Conservation (phyloP, 2,797 vertebrate genomes). For the Takifugu rubripes region DNA sequence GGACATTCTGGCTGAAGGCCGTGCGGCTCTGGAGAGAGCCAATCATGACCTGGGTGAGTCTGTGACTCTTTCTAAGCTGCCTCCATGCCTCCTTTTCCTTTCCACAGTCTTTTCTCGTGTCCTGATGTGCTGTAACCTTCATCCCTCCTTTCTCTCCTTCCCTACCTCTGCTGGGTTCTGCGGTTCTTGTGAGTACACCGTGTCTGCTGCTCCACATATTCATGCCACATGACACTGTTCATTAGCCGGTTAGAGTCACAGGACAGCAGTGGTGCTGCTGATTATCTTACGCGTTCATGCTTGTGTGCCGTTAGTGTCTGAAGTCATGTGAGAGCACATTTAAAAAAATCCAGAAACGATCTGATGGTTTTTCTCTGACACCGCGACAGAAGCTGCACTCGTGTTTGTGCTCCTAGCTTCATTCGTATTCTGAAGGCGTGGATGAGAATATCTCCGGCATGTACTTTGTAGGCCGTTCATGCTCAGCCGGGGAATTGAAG, state of each 20-base stretch:
- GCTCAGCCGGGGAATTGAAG: slow-evolving; percentile 13
- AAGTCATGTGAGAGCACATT: slow-evolving; percentile 9
- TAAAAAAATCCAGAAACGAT: neutral
- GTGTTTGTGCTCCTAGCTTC: slow-evolving; percentile 15
- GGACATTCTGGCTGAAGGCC: slow-evolving; percentile 79
- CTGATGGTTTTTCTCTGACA: slow-evolving; percentile 4
- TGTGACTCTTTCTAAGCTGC: neutral
- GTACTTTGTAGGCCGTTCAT: slow-evolving; percentile 4
- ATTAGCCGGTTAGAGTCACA: slow-evolving; percentile 62
- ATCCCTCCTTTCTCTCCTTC: slow-evolving; percentile 8
- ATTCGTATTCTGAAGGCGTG: slow-evolving; percentile 33
- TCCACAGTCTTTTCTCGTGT: neutral
- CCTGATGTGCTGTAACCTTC: neutral
- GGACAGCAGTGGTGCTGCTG: slow-evolving; percentile 42
- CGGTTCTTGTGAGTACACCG: slow-evolving; percentile 37
- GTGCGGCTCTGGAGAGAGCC: slow-evolving; percentile 77
- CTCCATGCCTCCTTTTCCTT: neutral
- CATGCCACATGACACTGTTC: slow-evolving; percentile 64
- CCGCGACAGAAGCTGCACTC: slow-evolving; percentile 6
- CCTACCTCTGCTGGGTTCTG: neutral
- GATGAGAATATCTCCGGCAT: slow-evolving; percentile 19
- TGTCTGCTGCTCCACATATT: slow-evolving; percentile 22
- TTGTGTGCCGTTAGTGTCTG: slow-evolving; percentile 9
- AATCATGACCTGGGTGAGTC: slow-evolving; percentile 83
- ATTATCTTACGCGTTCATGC: slow-evolving; percentile 48